phyloP scores from a whole-genome alignment of 2,113 vertebrate genomes.

The Procavia capensis region DNA sequence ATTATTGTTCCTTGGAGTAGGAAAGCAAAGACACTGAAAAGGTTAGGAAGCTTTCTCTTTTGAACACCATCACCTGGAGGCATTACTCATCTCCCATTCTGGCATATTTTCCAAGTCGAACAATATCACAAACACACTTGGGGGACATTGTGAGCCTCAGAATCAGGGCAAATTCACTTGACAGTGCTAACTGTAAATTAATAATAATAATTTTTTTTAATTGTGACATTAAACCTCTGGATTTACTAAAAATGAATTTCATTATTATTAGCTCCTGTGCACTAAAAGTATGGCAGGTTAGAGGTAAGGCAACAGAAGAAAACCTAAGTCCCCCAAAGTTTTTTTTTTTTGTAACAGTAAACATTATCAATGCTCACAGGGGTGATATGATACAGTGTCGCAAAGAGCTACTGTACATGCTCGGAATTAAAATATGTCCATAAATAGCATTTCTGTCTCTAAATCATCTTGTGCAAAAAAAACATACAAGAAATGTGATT shows the following conservation, averaged over 20 bases:
- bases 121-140: conserved; percentile 42
- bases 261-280: conserved; percentile 35
- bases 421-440: conserved; percentile 41
- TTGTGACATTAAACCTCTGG: conserved; percentile 28
- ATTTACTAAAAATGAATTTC: conserved; percentile 42
- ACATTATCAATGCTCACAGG: background rate
- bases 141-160: background rate
- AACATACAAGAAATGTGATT: background rate
- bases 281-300: conserved; percentile 30
- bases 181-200: conserved; percentile 45
- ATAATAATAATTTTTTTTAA: too few species aligned
- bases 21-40: conserved; percentile 53
- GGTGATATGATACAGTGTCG: conserved; percentile 25
- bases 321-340: background rate
- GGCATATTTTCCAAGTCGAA: conserved; percentile 53
- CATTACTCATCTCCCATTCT: conserved; percentile 37
- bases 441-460: conserved; percentile 23
- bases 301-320: background rate
- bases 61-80: conserved; percentile 24
- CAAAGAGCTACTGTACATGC: background rate
- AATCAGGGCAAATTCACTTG: conserved; percentile 47
- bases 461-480: background rate
- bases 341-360: background rate
- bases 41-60: conserved; percentile 54
- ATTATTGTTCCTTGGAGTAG: conserved; percentile 53